Conservation (phyloP, 2,888 invertebrate species). For the Ctenicera cuprea region DNA sequence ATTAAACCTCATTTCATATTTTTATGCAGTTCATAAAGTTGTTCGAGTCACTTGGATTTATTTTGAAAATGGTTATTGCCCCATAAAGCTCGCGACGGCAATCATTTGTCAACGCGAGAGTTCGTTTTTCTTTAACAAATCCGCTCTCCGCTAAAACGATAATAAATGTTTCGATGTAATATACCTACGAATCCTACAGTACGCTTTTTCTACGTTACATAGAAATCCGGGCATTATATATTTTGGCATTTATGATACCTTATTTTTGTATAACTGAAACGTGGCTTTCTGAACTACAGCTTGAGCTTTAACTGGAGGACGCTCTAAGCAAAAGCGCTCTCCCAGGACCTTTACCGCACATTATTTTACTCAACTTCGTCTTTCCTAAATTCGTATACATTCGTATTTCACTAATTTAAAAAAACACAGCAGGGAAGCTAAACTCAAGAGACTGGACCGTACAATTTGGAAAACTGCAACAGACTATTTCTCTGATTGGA, state of each 20-base stretch:
- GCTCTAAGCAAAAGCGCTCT: not conserved
- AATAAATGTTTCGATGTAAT: conserved; percentile 21
- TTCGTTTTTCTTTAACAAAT: conserved; percentile 12
- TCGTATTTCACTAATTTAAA: conserved; percentile 2
- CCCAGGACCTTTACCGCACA: not conserved
- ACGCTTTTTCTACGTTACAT: not conserved
- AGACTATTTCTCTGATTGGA: not conserved
- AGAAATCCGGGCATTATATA: conserved; percentile 19
- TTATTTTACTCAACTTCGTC: not conserved
- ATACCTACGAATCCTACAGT: not conserved
- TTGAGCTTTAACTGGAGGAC: conserved; percentile 15
- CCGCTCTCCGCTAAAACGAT: not conserved
- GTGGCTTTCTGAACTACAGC: conserved; percentile 18
- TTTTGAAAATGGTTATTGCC: conserved; percentile 4
- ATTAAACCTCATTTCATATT: too few species aligned
- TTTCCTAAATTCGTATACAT: conserved; percentile 11
- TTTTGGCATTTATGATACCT: conserved; percentile 28
- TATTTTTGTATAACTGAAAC: conserved; percentile 24
- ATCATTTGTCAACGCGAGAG: conserved; percentile 13
- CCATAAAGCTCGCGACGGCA: conserved; percentile 13
- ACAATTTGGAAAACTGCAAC: not conserved
- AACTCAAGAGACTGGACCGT: not conserved
- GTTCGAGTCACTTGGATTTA: too few species aligned
- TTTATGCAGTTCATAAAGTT: not conserved
- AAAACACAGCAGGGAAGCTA: not conserved